phyloP scores from a whole-genome alignment of 1,140 invertebrate species.

The Drosophila suzukii region DNA sequence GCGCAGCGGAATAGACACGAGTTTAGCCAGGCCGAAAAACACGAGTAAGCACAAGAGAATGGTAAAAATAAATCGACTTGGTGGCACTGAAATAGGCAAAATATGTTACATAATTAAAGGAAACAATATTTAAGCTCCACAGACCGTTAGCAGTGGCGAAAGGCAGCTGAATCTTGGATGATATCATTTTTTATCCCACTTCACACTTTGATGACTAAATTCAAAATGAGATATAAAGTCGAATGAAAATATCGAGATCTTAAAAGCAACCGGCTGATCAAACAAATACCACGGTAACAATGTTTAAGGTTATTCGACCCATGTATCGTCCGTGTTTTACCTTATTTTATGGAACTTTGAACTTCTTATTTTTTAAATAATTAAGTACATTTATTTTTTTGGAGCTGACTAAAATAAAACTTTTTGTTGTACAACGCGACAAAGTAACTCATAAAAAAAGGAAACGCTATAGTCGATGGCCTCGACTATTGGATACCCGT shows the following conservation, averaged over 20 bases:
- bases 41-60: slow-evolving; percentile 20
- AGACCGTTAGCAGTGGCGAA: slow-evolving; percentile 10
- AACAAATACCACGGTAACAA: slow-evolving; percentile 25
- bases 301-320: not conserved
- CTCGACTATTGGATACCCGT: too few relatives aligned
- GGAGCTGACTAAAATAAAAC: too few relatives aligned
- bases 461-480: too few relatives aligned
- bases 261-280: slow-evolving; percentile 26
- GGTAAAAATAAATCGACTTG: slow-evolving; percentile 7
- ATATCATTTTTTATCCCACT: slow-evolving; percentile 28
- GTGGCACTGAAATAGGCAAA: slow-evolving; percentile 13
- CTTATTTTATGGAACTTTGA: not conserved
- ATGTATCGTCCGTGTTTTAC: too few relatives aligned
- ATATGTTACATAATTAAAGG: too few relatives aligned
- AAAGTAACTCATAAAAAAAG: too few relatives aligned
- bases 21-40: slow-evolving; percentile 19
- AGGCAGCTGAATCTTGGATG: not conserved
- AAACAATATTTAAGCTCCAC: too few relatives aligned
- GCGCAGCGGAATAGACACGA: slow-evolving; percentile 27
- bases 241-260: not conserved
- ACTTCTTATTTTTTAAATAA: too few relatives aligned
- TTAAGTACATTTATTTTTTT: too few relatives aligned
- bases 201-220: slow-evolving; percentile 24
- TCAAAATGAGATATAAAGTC: slow-evolving; percentile 14
- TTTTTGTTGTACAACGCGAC: too few relatives aligned